A percentile compares a stretch with the other conserved stretches of the same genome.
Conservation (phyloP, 2,888 invertebrate species). For the Trichogramma dendrolimi region DNA sequence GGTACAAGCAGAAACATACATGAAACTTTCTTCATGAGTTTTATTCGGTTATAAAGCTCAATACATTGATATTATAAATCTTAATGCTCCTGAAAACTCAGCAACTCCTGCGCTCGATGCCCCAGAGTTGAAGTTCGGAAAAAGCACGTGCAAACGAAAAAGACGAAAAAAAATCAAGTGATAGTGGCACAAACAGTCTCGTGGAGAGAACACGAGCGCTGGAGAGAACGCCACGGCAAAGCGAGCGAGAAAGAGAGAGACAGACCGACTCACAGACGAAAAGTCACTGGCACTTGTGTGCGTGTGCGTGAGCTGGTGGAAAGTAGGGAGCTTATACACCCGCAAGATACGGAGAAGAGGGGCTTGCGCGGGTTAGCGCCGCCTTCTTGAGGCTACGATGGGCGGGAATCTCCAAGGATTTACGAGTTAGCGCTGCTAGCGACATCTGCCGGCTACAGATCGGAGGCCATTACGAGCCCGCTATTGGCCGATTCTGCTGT, state of each 20-base stretch:
- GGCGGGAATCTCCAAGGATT: conserved; percentile 57
- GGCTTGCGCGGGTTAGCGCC: conserved; percentile 48
- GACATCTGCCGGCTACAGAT: conserved; percentile 57
- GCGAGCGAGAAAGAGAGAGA: conserved; percentile 6
- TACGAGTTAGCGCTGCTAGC: conserved; percentile 41
- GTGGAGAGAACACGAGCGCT: too few species aligned
- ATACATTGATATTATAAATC: too few species aligned
- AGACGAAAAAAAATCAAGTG: too few species aligned
- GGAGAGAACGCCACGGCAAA: neutral
- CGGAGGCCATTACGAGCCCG: conserved; percentile 60
- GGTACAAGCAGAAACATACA: too few species aligned
- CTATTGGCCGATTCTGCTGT: conserved; percentile 53
- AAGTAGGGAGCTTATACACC: conserved; percentile 9
- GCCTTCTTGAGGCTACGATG: conserved; percentile 56
- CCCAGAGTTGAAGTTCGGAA: too few species aligned
- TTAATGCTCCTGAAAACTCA: too few species aligned
- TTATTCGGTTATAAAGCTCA: too few species aligned
- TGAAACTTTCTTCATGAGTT: too few species aligned
- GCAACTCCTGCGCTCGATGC: too few species aligned
- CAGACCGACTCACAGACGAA: conserved; percentile 29
- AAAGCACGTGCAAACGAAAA: too few species aligned
- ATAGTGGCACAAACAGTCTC: too few species aligned
- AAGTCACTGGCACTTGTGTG: conserved; percentile 6
- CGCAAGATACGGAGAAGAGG: conserved; percentile 25
- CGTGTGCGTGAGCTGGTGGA: neutral